phyloP scores from a whole-genome alignment of 2,113 vertebrate species.

The Colinus virginianus region DNA sequence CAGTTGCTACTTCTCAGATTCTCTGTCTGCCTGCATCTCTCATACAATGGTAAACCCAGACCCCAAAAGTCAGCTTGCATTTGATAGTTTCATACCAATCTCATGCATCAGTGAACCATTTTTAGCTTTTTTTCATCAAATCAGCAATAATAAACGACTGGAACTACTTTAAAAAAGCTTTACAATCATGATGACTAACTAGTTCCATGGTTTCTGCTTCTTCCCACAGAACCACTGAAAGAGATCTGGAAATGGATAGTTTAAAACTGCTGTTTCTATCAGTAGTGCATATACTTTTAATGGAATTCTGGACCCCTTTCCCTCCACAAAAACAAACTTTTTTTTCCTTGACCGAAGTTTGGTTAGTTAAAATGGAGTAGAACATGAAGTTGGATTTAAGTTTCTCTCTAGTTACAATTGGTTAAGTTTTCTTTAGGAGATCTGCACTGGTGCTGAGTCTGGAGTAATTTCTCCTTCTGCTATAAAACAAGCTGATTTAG shows the following conservation, averaged over 20 bases:
- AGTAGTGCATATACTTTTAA: not conserved
- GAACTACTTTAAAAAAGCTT: not conserved
- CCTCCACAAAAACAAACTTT: not conserved
- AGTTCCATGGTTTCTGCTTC: not conserved
- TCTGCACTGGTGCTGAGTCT: not conserved
- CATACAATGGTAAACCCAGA: not conserved
- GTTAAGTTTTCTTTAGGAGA: not conserved
- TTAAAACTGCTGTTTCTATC: not conserved
- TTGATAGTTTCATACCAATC: conserved; percentile 6
- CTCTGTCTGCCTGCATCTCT: not conserved
- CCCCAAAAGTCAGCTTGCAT: not conserved
- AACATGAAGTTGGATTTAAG: not conserved
- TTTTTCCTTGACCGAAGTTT: not conserved
- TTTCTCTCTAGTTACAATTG: not conserved
- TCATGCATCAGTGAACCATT: not conserved
- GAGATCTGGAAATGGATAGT: not conserved
- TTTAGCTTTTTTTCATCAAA: not conserved
- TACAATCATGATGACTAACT: not conserved
- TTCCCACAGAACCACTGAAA: conserved; percentile 7
- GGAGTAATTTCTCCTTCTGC: not conserved
- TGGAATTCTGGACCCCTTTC: not conserved
- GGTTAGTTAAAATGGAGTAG: not conserved
- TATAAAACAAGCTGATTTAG: not conserved
- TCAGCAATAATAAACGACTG: not conserved
- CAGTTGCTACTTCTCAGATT: not conserved